Evolutionary conservation across 1,140 invertebrate species (phyloP), one percentile per base, ranked within the genome.

Genomic region (Lepidurus packardi): DNA sequence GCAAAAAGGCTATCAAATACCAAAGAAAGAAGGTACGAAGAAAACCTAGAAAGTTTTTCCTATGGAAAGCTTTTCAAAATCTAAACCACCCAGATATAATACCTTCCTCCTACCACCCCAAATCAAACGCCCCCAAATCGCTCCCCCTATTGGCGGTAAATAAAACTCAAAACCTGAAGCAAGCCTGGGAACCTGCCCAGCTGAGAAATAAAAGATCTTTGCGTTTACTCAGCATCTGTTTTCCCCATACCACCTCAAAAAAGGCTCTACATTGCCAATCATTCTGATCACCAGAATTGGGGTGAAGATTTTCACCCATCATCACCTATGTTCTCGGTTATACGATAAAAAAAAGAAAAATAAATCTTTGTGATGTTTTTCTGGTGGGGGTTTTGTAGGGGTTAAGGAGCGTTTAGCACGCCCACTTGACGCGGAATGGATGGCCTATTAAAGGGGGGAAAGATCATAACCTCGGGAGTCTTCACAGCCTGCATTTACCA

Each of bases 121-220:
- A 65, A 65, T 21, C 53, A 65, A 65, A 65, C 47, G 1, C 47
- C 13, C 47, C 47, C 2, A 21, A 13, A n/a, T 16, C 53, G 5
- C 53, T 16, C 53, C 53, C 53, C 53, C 13, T 65, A 5, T 21
- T 65, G 8, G 53, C 16, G 21, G 53, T 65, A 65, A 65, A 65
- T 65, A 65, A 21, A 13, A 9, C 53, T 21, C 53, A 13, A 65
- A n/a, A 65, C 53, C 53, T 21, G 53, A 65, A 16, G 53, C 53
- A 65, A 4, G 53, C 53, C 53, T 65, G 53, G 53, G 53, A 65
- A 65, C 16, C n/a, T 65, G 16, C 13, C 53, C 53, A 65, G 53
- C 9, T 65, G 53, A 65, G 53, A 65, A 65, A 65, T 65, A 65
- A 65, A 65, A 65, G 53, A 65, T 65, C 53, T 65, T 65, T 65